Percentiles rank a stretch among this genome's conserved stretches.
These are phyloP conservation scores for Ephialtes manifestator DNA, from an alignment of 2,888 invertebrate genomes.

Conservation along the genomic window DNA sequence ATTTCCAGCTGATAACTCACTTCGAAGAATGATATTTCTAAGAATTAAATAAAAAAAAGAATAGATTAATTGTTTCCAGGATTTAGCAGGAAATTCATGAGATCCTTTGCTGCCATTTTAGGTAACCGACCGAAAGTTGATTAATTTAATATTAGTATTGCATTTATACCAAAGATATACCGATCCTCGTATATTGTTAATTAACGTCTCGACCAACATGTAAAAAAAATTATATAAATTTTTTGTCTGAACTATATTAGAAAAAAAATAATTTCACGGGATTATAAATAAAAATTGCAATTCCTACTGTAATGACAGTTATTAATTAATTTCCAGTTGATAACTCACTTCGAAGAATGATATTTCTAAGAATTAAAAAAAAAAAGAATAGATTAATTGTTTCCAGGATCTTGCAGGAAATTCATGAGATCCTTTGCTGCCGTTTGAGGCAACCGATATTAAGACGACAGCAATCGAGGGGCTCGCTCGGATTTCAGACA, in stretches of 20 bases:
- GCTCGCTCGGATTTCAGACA: slow-evolving; percentile 9
- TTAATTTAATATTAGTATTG: too few species aligned
- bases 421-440: slow-evolving; percentile 3
- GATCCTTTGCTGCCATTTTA: background rate
- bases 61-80: background rate
- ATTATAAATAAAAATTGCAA: too few species aligned
- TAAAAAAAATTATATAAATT: too few species aligned
- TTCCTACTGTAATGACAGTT: too few species aligned
- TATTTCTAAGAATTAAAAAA: background rate
- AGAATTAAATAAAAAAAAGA: background rate
- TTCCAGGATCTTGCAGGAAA: slow-evolving; percentile 5
- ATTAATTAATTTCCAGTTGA: background rate
- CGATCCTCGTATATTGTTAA: too few species aligned
- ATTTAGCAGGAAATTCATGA: slow-evolving; percentile 7
- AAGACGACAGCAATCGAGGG: slow-evolving; percentile 10
- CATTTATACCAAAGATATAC: too few species aligned
- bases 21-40: background rate
- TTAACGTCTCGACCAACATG: too few species aligned
- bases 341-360: background rate
- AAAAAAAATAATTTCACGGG: too few species aligned
- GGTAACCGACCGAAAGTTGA: background rate
- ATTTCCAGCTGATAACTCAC: background rate
- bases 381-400: background rate
- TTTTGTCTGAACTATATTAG: too few species aligned
- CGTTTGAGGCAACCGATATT: background rate